Conservation (phyloP, 1,140 invertebrate genomes). For the Nebria ingens region DNA sequence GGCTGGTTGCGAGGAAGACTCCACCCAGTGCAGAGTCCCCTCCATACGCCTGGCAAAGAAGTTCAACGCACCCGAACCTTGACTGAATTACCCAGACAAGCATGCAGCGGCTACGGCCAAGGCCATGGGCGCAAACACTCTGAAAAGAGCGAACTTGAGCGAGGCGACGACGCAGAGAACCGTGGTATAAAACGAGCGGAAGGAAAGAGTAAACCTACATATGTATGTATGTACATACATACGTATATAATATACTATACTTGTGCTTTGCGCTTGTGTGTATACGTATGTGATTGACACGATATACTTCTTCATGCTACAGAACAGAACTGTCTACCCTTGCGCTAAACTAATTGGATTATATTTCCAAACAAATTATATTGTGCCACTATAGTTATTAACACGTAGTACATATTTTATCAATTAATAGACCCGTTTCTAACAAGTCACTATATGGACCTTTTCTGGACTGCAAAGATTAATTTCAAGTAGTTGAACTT, state of each 20-base stretch:
- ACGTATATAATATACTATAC: constrained; percentile 4
- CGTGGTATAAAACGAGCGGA: background rate
- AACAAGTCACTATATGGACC: too few species aligned
- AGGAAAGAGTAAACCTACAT: background rate
- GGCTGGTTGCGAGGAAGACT: constrained; percentile 21
- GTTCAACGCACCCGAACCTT: constrained; percentile 57
- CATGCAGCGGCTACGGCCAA: constrained; percentile 44
- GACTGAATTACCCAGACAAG: constrained; percentile 55
- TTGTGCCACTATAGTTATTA: too few species aligned
- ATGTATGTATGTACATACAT: constrained; percentile 2
- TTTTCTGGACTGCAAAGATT: too few species aligned
- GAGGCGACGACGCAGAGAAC: constrained; percentile 9
- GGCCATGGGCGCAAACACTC: constrained; percentile 33
- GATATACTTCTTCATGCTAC: too few species aligned
- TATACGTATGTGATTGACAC: too few species aligned
- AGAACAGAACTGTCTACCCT: too few species aligned
- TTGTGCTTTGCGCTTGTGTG: background rate
- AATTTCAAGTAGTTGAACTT: too few species aligned
- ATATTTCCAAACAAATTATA: too few species aligned
- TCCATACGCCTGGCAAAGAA: constrained; percentile 28
- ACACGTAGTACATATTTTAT: too few species aligned
- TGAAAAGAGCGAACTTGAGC: constrained; percentile 16
- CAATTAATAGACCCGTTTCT: too few species aligned
- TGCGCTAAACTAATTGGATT: too few species aligned
- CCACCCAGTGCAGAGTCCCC: constrained; percentile 16